Conservation (phyloP, 2,888 invertebrate species). For the Sipunculus nudus region DNA sequence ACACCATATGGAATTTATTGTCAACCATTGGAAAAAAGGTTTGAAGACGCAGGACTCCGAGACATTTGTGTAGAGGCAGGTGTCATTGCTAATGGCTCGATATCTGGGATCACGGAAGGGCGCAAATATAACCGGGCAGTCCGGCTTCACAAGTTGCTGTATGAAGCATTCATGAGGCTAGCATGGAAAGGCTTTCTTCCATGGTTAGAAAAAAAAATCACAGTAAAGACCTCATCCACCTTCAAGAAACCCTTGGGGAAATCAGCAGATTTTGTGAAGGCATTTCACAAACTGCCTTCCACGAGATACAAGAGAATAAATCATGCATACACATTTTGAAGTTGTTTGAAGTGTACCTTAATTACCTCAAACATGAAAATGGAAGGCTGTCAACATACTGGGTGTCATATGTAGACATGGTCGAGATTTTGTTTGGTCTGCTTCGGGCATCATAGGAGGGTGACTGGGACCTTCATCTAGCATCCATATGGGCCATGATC, state of each 20-base stretch:
- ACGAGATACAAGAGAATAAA: background rate
- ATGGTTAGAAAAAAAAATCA: conserved; percentile 10
- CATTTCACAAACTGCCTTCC: background rate
- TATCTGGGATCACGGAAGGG: conserved; percentile 23
- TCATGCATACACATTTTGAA: background rate
- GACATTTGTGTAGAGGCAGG: conserved; percentile 36
- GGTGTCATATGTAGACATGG: conserved; percentile 44
- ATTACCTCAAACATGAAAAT: conserved; percentile 10
- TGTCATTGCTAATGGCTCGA: conserved; percentile 37
- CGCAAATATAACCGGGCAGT: conserved; percentile 16
- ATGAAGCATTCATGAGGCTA: conserved; percentile 35
- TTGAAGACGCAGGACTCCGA: conserved; percentile 34
- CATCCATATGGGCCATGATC: conserved; percentile 28
- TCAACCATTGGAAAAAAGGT: conserved; percentile 34
- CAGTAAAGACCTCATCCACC: background rate
- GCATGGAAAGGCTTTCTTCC: conserved; percentile 17
- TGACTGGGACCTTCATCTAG: conserved; percentile 36
- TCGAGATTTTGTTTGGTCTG: conserved; percentile 35
- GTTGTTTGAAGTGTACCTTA: conserved; percentile 1
- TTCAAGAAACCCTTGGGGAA: background rate
- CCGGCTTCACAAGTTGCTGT: conserved; percentile 27
- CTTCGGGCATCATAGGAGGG: conserved; percentile 35
- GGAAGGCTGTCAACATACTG: conserved; percentile 33
- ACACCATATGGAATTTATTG: conserved; percentile 31
- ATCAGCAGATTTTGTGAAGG: background rate